Base-by-base conservation (phyloP, 2,888 invertebrate species). In the Lasioglossum pauxillum region DNA sequence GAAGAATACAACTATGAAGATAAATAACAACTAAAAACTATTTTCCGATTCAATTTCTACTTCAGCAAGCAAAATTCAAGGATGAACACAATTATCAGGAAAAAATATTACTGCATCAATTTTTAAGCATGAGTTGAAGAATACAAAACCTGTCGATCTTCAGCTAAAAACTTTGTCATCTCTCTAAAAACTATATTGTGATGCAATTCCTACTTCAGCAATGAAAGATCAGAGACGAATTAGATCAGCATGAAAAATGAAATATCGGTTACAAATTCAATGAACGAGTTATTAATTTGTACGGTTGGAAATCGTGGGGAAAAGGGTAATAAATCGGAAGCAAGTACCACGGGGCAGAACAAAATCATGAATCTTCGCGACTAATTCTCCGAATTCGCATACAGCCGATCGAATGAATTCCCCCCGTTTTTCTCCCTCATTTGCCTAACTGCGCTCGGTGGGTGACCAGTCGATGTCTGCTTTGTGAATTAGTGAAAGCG, bases 401-500 rank as follows among this genome's bases (percentile, higher is more conserved):
- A 31, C 23, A 75, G 44, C 49, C 31, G 69, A 83, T 84, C 67
- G 84, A 84, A 84, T 78, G 78, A 83, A 83, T 83, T 75, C 73
- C 3, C 14, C 35, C 49, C 69, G 5, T 44, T 53, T 69, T 74
- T 75, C n/a, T 49, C 60, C 35, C 41, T 78, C 75, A 64, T 78
- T 75, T 72, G 41, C 57, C 75, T 76, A 84, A 80, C 72, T 77
- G 69, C 80, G 23, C 31, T 76, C 72, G 80, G 35, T 83, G 74
- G 85, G 44, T 84, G 69, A 78, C 53, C 75, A n/a, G 38, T 69
- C 57, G 71, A n/a, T 57, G 75, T 84, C 79, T 84, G 84, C 71
- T 78, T 82, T 81, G 80, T 76, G 83, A 88, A 86, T 86, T 82
- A 95, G 95, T 94, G 90, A 94, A 93, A 88, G 93, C 94, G 80